phyloP scores from a whole-genome alignment of 2,888 invertebrate species.

The Lasius platythorax region DNA sequence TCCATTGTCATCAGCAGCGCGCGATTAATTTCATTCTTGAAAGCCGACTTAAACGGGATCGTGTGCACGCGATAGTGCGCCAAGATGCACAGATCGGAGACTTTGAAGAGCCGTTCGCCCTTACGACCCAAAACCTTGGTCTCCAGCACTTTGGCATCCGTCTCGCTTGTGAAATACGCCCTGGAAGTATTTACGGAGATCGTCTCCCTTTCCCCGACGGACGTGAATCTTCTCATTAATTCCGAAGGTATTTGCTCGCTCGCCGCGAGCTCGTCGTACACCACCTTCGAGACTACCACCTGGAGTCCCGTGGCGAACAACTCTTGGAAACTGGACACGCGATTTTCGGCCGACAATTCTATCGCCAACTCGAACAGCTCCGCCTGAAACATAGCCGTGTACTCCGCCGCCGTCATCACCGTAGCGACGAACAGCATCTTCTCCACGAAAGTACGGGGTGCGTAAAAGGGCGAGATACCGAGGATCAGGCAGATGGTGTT shows the following conservation, averaged over 20 bases:
- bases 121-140: neutral
- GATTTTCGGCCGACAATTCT: neutral
- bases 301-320: constrained; percentile 3
- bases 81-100: constrained; percentile 25
- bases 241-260: neutral
- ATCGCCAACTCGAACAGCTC: constrained; percentile 17
- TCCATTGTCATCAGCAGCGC: neutral
- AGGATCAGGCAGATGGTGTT: constrained; percentile 18
- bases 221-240: constrained; percentile 5
- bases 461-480: constrained; percentile 1
- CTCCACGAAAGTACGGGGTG: neutral
- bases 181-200: neutral
- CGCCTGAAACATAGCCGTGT: constrained; percentile 15
- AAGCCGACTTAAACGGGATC: neutral
- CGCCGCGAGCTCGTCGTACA: constrained; percentile 7
- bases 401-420: constrained; percentile 14
- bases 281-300: constrained; percentile 10
- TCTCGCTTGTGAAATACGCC: constrained; percentile 19
- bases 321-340: constrained; percentile 25
- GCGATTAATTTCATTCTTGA: neutral
- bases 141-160: constrained; percentile 6
- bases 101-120: neutral
- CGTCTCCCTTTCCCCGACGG: neutral
- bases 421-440: constrained; percentile 9
- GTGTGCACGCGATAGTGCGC: constrained; percentile 13